phyloP scores from a whole-genome alignment of 23 tunicate genomes.

The Trididemnum nubilum region DNA sequence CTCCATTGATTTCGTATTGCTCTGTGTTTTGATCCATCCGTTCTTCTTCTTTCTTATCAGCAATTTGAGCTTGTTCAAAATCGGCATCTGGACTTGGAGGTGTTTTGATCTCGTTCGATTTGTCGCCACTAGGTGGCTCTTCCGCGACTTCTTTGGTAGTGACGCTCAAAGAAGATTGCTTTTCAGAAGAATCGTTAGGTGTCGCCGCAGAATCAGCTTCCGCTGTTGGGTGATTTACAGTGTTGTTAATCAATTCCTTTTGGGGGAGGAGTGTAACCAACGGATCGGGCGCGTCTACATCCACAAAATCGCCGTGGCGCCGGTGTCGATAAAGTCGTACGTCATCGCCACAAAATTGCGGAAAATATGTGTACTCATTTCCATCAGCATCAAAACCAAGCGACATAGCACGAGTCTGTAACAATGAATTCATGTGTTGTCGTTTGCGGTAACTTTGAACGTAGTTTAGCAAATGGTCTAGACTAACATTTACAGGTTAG shows the following conservation, averaged over 20 bases:
- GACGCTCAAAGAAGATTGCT: too few relatives aligned
- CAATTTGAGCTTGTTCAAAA: neutral
- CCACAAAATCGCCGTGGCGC: constrained; percentile 24
- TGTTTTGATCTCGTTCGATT: neutral
- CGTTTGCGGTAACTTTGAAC: too few relatives aligned
- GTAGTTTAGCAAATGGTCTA: too few relatives aligned
- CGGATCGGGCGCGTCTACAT: constrained; percentile 13
- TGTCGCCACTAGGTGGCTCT: neutral
- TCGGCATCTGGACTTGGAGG: too few relatives aligned
- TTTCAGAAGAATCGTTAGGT: neutral
- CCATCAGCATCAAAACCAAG: constrained; percentile 66
- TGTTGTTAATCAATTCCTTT: neutral
- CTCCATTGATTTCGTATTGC: neutral
- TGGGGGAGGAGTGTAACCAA: neutral
- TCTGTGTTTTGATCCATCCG: too few relatives aligned
- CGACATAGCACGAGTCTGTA: constrained; percentile 52
- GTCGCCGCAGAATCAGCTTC: neutral
- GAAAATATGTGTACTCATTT: constrained; percentile 72
- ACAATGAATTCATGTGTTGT: neutral
- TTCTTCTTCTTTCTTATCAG: neutral
- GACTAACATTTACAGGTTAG: too few relatives aligned
- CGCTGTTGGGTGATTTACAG: neutral
- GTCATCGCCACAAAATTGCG: constrained; percentile 84
- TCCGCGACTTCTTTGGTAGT: neutral
- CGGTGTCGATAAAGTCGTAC: constrained; percentile 70